A percentile compares a stretch with the other conserved stretches of the same genome.
Evolutionary conservation across 2,113 vertebrate genomes (phyloP).

Genomic region (Chloropsis hardwickii): DNA sequence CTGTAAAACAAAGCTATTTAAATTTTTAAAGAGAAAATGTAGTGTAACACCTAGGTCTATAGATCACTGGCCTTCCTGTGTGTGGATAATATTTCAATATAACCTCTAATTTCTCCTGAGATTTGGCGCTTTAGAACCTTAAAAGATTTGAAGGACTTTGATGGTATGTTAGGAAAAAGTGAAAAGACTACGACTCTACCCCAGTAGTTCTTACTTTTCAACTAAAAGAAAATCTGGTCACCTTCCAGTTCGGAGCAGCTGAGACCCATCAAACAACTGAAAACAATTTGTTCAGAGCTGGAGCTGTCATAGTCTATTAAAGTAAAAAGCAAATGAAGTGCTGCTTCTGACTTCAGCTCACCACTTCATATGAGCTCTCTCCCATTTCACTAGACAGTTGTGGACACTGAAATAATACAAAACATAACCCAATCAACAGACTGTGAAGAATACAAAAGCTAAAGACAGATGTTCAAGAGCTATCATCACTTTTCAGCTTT

Average conservation of each 20-base stretch:
- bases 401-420: conserved; percentile 79
- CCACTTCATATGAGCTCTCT: conserved; percentile 36
- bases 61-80: background rate
- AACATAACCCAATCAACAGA: conserved; percentile 78
- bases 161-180: background rate
- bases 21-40: background rate
- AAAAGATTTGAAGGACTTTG: background rate
- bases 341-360: conserved; percentile 44
- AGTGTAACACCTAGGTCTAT: background rate
- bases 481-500: conserved; percentile 74
- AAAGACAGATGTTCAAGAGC: conserved; percentile 79
- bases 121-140: background rate
- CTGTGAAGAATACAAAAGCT: conserved; percentile 76
- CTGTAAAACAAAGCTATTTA: background rate
- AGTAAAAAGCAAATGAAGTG: conserved; percentile 63
- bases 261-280: conserved; percentile 73
- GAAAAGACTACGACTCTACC: conserved; percentile 6
- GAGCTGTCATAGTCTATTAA: conserved; percentile 77
- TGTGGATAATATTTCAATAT: background rate
- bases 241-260: conserved; percentile 71
- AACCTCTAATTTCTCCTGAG: background rate
- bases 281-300: conserved; percentile 77
- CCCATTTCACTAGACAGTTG: conserved; percentile 78
- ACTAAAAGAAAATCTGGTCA: conserved; percentile 57
- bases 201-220: conserved; percentile 50